phyloP scores from a whole-genome alignment of 2,797 vertebrate species.

The Sebastes goodei region DNA sequence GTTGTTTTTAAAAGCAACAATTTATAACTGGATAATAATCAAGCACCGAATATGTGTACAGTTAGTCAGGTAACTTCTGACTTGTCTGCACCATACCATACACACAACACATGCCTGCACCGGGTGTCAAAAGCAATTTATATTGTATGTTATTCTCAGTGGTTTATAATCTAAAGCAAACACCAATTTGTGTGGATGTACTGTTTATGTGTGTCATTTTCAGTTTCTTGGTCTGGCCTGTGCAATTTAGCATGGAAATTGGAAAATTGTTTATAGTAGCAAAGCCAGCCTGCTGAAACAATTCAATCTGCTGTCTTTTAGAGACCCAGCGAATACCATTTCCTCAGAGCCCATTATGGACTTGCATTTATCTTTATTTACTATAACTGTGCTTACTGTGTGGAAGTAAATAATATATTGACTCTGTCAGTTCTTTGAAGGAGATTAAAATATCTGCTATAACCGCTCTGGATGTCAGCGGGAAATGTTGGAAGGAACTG shows the following conservation, averaged over 20 bases:
- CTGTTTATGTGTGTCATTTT: constrained; percentile 44
- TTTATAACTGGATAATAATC: not conserved
- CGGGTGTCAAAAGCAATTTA: constrained; percentile 39
- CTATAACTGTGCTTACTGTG: constrained; percentile 23
- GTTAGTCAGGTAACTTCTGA: not conserved
- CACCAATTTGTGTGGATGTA: constrained; percentile 25
- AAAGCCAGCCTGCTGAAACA: constrained; percentile 50
- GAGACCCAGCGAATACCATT: constrained; percentile 44
- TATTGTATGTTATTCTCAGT: constrained; percentile 51
- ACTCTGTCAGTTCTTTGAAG: constrained; percentile 15
- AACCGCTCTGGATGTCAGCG: not conserved
- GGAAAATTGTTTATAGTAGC: constrained; percentile 54
- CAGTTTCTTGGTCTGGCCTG: constrained; percentile 23
- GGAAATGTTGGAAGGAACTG: not conserved
- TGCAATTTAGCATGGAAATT: constrained; percentile 64
- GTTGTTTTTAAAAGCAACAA: not conserved
- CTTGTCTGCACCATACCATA: not conserved
- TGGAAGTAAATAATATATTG: constrained; percentile 38
- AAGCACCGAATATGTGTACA: not conserved
- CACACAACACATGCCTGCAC: not conserved
- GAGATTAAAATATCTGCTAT: constrained; percentile 17
- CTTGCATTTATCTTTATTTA: constrained; percentile 55
- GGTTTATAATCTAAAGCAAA: constrained; percentile 49
- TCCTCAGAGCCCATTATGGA: constrained; percentile 45
- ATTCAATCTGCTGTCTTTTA: constrained; percentile 67